phyloP scores from a whole-genome alignment of 2,113 vertebrate species.

The Myiozetetes cayanensis region DNA sequence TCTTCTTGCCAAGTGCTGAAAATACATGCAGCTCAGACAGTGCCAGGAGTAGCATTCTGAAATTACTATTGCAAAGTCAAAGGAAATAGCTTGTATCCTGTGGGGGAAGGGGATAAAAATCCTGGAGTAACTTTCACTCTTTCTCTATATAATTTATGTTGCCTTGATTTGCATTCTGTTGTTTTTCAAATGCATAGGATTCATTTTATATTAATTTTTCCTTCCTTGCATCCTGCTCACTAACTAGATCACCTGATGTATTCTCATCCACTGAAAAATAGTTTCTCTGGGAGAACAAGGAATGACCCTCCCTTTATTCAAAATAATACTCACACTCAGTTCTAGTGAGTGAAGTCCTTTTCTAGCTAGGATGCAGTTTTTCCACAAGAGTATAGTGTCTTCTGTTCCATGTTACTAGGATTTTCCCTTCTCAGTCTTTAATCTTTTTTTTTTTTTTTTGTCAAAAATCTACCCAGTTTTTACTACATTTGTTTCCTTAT shows the following conservation, averaged over 20 bases:
- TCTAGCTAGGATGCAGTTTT: background rate
- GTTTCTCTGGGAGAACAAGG: background rate
- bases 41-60: constrained; percentile 56
- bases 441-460: background rate
- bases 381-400: background rate
- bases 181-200: background rate
- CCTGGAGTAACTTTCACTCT: constrained; percentile 16
- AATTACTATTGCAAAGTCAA: constrained; percentile 43
- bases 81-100: constrained; percentile 58
- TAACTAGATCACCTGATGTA: background rate
- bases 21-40: constrained; percentile 8
- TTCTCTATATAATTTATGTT: constrained; percentile 15
- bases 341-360: background rate
- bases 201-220: background rate
- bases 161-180: constrained; percentile 39
- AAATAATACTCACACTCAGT: background rate
- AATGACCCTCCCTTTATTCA: background rate
- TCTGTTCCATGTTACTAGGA: background rate
- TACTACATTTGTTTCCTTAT: background rate
- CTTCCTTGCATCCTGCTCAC: background rate
- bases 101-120: constrained; percentile 7
- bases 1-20: constrained; percentile 48
- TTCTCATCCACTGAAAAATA: background rate
- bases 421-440: background rate
- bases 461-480: background rate